Base-by-base conservation (phyloP, 2,888 invertebrate genomes). In the Sceliomorpha sp. region DNA sequence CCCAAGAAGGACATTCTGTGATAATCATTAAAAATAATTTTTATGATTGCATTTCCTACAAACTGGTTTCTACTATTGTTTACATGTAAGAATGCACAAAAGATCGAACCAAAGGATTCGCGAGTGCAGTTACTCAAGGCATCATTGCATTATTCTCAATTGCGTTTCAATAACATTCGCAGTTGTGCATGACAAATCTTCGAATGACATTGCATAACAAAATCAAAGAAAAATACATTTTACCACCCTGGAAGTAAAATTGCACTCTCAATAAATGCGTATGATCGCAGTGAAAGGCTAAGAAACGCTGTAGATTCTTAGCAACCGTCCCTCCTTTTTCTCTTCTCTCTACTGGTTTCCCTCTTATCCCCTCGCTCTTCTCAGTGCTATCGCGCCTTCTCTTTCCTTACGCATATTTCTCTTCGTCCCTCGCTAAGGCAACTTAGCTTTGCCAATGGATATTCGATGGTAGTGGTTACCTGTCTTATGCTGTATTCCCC, bases 271-370 rank as follows among this genome's bases (percentile, higher is more conserved):
- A 62, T 55, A 59, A 45, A 40, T 56, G 51, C 50, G 40, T 56
- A 56, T 37, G 39, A 53, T 59, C 47, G 42, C 34, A 71, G 67
- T 71, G 71, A 71, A 71, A 67, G 71, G 71, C 63, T 55, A 55
- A 59, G 67, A 67, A 67, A 67, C 67, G 67, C 50, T 63, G 69
- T 62, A 34, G 37, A 68, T 68, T 68, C 67, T 68, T 64, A 53
- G 56, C 37, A 17, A n/a, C 36, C 13, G 59, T 44, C 29, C 48
- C 58, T 58, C 15, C 58, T 51, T 67, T 60, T 67, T 62, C 70
- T 66, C 66, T 70, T 53, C 59, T 62, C 48, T 42, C 53, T 53
- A 62, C 66, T 66, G 58, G 56, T 60, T 62, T 51, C 34, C 48
- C 53, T 47, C 53, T 47, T 51, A 27, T 58, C 58, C 50, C 45